Base-by-base conservation (phyloP, 2,888 invertebrate species). In the Sialis lutaria region DNA sequence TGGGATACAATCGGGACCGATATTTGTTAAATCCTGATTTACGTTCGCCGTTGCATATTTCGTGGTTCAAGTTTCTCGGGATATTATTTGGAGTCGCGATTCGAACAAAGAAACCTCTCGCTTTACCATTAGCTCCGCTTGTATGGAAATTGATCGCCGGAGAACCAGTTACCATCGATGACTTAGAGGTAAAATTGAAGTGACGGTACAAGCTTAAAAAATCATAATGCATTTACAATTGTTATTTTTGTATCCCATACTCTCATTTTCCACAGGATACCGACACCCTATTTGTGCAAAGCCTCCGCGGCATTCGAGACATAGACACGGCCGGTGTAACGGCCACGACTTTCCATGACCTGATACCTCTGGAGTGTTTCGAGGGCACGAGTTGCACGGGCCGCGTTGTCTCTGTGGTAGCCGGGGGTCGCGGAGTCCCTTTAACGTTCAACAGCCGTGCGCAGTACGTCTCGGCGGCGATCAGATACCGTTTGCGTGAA, bases 11-110 rank as follows among this genome's bases (percentile, higher is more conserved):
- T 55, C 60, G 72, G 48, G 77, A 78, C 59, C 68, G 73, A 53
- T 77, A 70, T 56, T 58, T 78, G 46, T 60, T 78, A 42, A 78
- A 79, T 59, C 74, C 77, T 1, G 67, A 72, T 37, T 57, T 75
- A 50, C 65, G 60, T n/a, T 63, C 68, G 2, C 60, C 66, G 2
- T 73, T 74, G 50, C 68, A 75, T 53, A 57, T 75, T n/a, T 56
- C 62, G 9, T 69, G 72, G 67, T 77, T 74, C 57, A 74, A 74
- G 57, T 78, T 78, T 60, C 62, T 78, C 51, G 73, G 73, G 9
- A 73, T 77, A 46, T 58, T 78, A 46, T 73, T 77, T 60, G 77
- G 77, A 2, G 75, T 78, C 35, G 76, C 78, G 1, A 69, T 78
- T 34, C 63, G 79, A 45, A 78, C 78, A n/a, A 75, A 74, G 57